A percentile compares a stretch with the other conserved stretches of the same genome.
These are phyloP conservation scores for Radopholus similis DNA, from an alignment of 1,140 invertebrate species.

Conservation along the genomic window DNA sequence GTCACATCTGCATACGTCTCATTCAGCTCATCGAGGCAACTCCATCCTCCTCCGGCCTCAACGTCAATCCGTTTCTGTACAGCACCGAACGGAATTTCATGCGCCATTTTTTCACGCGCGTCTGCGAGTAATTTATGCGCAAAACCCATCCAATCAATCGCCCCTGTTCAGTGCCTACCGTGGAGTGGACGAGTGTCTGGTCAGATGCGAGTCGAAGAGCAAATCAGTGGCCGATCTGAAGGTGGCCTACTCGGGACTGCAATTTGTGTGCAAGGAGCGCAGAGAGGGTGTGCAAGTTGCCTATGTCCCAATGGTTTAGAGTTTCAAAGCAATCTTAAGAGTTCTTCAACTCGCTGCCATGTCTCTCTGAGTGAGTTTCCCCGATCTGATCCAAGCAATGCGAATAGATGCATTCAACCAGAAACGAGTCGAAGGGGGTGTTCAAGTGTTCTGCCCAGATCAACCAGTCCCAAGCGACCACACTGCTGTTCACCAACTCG, in stretches of 20 bases:
- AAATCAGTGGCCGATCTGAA: constrained; percentile 18
- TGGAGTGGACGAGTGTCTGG: constrained; percentile 26
- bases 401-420: neutral
- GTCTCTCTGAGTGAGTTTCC: constrained; percentile 27
- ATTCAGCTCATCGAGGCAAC: constrained; percentile 15
- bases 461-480: constrained; percentile 26
- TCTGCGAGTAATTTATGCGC: constrained; percentile 3
- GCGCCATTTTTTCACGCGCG: constrained; percentile 3
- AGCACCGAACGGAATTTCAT: constrained; percentile 5
- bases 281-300: constrained; percentile 9
- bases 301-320: neutral
- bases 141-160: no score
- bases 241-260: constrained; percentile 22
- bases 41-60: neutral
- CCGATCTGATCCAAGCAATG: neutral
- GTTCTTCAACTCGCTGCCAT: constrained; percentile 23
- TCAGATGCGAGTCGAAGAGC: constrained; percentile 17
- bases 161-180: constrained; percentile 17
- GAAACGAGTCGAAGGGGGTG: constrained; percentile 20
- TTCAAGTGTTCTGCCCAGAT: constrained; percentile 10
- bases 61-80: neutral
- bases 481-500: constrained; percentile 26
- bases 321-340: constrained; percentile 18
- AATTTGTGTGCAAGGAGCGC: constrained; percentile 28
- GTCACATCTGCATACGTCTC: neutral